phyloP scores from a whole-genome alignment of 2,888 invertebrate species.

The Ormia ochracea region DNA sequence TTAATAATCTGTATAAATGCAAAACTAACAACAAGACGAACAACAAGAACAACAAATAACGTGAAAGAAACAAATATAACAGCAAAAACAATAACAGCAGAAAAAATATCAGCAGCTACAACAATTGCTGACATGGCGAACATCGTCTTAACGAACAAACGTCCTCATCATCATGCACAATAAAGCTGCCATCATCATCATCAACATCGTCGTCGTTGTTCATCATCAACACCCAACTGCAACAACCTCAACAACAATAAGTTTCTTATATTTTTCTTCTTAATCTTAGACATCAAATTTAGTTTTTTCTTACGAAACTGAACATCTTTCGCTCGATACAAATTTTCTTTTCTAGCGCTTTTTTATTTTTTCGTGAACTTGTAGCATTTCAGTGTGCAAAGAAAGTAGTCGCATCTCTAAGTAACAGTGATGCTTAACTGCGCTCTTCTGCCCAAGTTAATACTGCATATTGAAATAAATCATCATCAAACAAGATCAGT shows the following conservation, averaged over 20 bases:
- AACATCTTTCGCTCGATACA: background rate
- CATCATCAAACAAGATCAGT: conserved; percentile 61
- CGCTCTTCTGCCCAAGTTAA: conserved; percentile 18
- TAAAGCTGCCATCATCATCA: conserved; percentile 43
- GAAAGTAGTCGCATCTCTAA: conserved; percentile 57
- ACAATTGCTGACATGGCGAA: conserved; percentile 70
- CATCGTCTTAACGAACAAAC: conserved; percentile 39
- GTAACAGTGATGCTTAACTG: conserved; percentile 11
- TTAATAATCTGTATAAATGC: conserved; percentile 58
- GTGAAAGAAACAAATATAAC: background rate
- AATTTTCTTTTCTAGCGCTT: conserved; percentile 1
- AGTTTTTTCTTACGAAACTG: conserved; percentile 9
- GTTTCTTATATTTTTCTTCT: background rate
- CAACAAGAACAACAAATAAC: conserved; percentile 13
- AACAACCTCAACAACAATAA: conserved; percentile 36
- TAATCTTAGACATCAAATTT: conserved; percentile 18
- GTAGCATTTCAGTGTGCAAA: background rate
- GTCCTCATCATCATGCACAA: conserved; percentile 28
- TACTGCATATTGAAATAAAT: conserved; percentile 54
- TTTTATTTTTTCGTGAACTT: background rate
- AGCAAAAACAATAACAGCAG: conserved; percentile 36
- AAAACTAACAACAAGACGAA: conserved; percentile 51
- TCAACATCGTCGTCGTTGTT: conserved; percentile 17
- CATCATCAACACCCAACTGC: conserved; percentile 57
- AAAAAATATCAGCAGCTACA: conserved; percentile 62